Evolutionary conservation across 2,888 invertebrate species (phyloP).

Genomic region (Papilio elwesi): DNA sequence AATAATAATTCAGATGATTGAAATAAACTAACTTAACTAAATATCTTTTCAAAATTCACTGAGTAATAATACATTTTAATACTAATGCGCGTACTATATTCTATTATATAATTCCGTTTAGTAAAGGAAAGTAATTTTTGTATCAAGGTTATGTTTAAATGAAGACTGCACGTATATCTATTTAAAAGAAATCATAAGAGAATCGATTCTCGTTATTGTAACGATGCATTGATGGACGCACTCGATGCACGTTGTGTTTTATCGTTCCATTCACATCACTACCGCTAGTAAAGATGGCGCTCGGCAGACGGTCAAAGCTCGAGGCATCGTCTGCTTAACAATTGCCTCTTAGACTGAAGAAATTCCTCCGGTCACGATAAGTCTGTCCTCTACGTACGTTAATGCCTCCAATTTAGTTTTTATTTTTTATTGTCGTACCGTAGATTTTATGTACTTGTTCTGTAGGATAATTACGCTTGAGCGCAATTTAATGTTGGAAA

Average conservation of each 20-base stretch:
- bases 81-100: neutral
- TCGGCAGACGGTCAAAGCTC: constrained; percentile 24
- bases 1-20: neutral
- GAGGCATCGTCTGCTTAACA: constrained; percentile 35
- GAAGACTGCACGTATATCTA: constrained; percentile 3
- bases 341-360: constrained; percentile 23
- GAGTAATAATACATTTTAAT: neutral
- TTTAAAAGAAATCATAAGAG: constrained; percentile 20
- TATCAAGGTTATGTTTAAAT: constrained; percentile 1
- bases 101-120: neutral
- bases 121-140: neutral
- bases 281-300: constrained; percentile 26
- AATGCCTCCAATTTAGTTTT: constrained; percentile 31
- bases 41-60: no score
- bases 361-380: constrained; percentile 36
- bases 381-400: constrained; percentile 31
- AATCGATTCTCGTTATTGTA: constrained; percentile 38
- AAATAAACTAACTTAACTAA: no score
- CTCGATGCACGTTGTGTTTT: constrained; percentile 27
- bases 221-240: constrained; percentile 30
- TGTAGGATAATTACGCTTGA: constrained; percentile 3
- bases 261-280: constrained; percentile 39
- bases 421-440: neutral
- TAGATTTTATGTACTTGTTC: neutral
- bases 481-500: neutral